Evolutionary conservation across 2,797 vertebrate genomes (phyloP), one percentile per base, ranked within the genome.

Genomic region (Nothura maculosa): DNA sequence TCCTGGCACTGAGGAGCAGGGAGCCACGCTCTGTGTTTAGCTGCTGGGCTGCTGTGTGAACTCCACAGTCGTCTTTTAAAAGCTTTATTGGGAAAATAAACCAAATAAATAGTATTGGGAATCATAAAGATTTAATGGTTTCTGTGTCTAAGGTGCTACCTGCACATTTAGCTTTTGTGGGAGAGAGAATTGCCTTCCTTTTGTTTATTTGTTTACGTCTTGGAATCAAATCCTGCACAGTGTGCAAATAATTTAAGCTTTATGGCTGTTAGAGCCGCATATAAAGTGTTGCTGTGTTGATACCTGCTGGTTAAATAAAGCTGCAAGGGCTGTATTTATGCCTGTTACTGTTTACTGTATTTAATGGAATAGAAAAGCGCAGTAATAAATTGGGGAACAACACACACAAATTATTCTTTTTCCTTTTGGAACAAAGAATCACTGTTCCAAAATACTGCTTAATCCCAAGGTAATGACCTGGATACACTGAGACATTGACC

Each of bases 311-410:
- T 72, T 55, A 42, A 89, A 67, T 70, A 77, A 85, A 89, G 47
- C 28, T 77, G 76, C 17, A 43, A 91, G 74, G 80, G 70, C 47
- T 85, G 48, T 80, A 57, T 77, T 87, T 74, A 15, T 91, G 78
- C 73, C 10, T 1, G 1, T 84, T 67, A 61, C 83, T 89, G 67
- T 94, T 96, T 88, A 81, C 70, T 94, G 48, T 93, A 92, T 96
- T 96, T 85, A 89, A 90, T 97, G 95, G 91, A 94, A 97, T 94
- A 94, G 89, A 96, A 95, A 97, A 92, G 89, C 94, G 79, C 95
- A 95, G 94, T 85, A 85, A 86, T 82, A 89, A 97, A 92, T 96
- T 81, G 84, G 86, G 83, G 75, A 91, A 87, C 70, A 90, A 83
- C 90, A 91, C 36, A 73, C 45, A 61, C 66, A 64, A 80, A 69